Evolutionary conservation across 2,797 vertebrate species (phyloP), one percentile per base, ranked within the genome.

Genomic region (Onychomys torridus): DNA sequence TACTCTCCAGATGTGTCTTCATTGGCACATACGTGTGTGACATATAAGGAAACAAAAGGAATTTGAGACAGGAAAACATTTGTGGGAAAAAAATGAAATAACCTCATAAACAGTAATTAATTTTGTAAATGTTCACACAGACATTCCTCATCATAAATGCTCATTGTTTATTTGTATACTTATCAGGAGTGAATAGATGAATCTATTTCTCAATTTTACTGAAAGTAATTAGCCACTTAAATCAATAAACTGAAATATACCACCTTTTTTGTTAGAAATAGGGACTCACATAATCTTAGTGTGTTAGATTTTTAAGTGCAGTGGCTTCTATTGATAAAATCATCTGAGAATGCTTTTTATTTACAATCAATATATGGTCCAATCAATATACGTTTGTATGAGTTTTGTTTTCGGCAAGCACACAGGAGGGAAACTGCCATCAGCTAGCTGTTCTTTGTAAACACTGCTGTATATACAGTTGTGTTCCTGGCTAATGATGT

Each of bases 361-460:
- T 89, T 81, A 46, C 14, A 73, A 46, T 73, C 79, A 85, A 19
- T 83, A 25, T 16, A 0, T 83, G 49, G 77, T 90, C 94, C 76
- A 96, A 94, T 97, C 95, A 79, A 13, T 97, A 63, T 3, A 2
- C 76, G 55, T 95, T 98, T 97, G 75, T 86, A 43, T 87, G 84
- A 46, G 19, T 16, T 93, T 97, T 77, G 67, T 95, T 97, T 90
- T 97, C 57, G 96, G 78, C 37, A 69, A 76, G 65, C 3, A 40
- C 52, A 57, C 29, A 93, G 91, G 77, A 87, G 85, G 92, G 83
- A 37, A 93, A 43, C n/a, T 93, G 65, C 21, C 91, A 2, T 46
- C 90, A 76, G 95, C 89, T 90, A 96, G 89, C 49, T 90, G 49
- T 95, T 96, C n/a, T 78, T 97, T 97, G 78, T 91, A 73, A 94